Percentiles rank a stretch among this genome's conserved stretches.
Conservation (phyloP, 2,113 vertebrate genomes). For the Chiloscyllium plagiosum region DNA sequence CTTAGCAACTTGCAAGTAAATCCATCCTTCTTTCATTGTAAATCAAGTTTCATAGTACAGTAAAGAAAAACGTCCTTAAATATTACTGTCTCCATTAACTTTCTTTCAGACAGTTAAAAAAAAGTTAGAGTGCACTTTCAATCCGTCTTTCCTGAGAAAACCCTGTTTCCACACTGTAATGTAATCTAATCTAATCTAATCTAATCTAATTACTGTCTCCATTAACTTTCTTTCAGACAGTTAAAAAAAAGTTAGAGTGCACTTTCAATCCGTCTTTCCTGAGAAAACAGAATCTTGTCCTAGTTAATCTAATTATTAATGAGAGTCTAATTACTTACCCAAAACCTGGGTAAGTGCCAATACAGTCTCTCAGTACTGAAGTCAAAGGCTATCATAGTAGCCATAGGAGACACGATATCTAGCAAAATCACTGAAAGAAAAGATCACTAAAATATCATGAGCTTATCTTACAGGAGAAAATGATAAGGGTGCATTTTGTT, state of each 20-base stretch:
- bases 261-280: not conserved
- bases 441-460: not conserved
- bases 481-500: not conserved
- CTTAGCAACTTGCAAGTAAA: not conserved
- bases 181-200: too few species aligned
- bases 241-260: not conserved
- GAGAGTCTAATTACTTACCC: not conserved
- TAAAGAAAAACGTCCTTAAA: not conserved
- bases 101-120: not conserved
- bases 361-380: not conserved
- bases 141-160: not conserved
- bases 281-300: not conserved
- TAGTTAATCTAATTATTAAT: not conserved
- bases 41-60: not conserved
- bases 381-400: not conserved
- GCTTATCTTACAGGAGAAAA: not conserved
- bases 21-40: not conserved
- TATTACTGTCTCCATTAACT: not conserved
- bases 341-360: not conserved
- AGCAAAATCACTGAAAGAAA: not conserved
- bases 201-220: not conserved
- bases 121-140: not conserved
- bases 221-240: not conserved
- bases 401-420: not conserved
- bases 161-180: too few species aligned